Base-by-base conservation (phyloP, 2,888 invertebrate genomes). In the Arrhopalites spinosus region DNA sequence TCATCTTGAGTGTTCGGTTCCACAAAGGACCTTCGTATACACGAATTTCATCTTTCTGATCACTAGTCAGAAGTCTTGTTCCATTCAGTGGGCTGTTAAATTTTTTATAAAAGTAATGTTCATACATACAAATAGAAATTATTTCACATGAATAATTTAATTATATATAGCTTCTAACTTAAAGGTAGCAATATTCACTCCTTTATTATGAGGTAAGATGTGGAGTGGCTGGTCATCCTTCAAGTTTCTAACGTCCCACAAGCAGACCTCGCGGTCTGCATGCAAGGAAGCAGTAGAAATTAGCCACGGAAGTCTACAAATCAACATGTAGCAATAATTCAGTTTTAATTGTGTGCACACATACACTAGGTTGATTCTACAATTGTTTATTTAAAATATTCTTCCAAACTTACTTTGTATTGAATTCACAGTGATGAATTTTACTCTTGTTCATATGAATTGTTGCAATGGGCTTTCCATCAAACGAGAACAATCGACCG, bases 181-280 rank as follows among this genome's bases (percentile, higher is more conserved):
- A 50, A 78, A 78, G 11, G 73, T 74, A 36, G 82, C 81, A 50
- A 78, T 76, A 66, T 80, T 82, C 0, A 78, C 75, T 66, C 78
- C 81, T 50, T 29, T 64, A 7, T 70, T 70, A 63, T 80, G 80
- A 53, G 17, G 11, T 69, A 73, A 25, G 70, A 69, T 43, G 17
- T 27, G 15, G 13, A 73, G 7, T 20, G 56, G 68, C 17, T 68
- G n/a, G 0, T n/a, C 20, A 0, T 69, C 63, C 45, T 76, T 78
- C 29, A 82, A 17, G 27, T 77, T 78, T n/a, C 82, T 63, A 13
- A 81, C 30, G 71, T 82, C 82, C 82, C 82, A 82, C 29, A 81
- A 74, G 30, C 73, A 71, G 17, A 80, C 80, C 25, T 70, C 68
- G 30, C 61, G 47, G 13, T 30, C 43, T 13, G 75, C 27, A 5